Base-by-base conservation (phyloP, 2,888 invertebrate genomes). In the Machimus rusticus region DNA sequence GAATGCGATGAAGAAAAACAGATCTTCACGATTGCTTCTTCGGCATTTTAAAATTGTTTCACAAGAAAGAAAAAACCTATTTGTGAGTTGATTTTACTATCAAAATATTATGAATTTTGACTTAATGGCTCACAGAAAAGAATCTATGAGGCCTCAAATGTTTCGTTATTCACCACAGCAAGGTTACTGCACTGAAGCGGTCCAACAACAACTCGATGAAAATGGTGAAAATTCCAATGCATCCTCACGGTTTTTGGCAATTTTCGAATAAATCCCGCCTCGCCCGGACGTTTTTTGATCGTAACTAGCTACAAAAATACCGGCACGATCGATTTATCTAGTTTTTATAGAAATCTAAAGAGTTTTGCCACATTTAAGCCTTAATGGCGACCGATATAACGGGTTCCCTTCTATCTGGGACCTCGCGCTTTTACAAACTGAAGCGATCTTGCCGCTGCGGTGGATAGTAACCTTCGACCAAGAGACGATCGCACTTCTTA, bases 221-320 rank as follows among this genome's bases (percentile, higher is more conserved):
- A 79, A 78, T 86, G 86, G 86, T 86, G 86, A 78, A 86, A 78
- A 86, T 86, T 86, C 86, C 86, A 86, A 46, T 85, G 85, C 74
- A 85, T 85, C 82, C n/a, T 66, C 82, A 82, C 34, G 5, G 16
- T 66, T 51, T 51, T 81, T 6, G 31, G 28, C 14, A 31, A 31
- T 34, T 55, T 81, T 16, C 23, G 81, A 23, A 28, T 55, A 51
- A 51, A 51, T 55, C 55, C 46, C 31, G 46, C n/a, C 23, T 81
- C 39, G n/a, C n/a, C 6, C 46, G n/a, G 31, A 55, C 23, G 51
- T 9, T 81, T 19, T 55, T 55, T 81, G 6, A 37, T 76, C 19
- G n/a, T n/a, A 76, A 34, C 34, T 37, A 76, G 2, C n/a, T n/a
- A 76, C 8, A 76, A 28, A 19, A 66, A 12, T 28, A 19, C 23